Conservation (phyloP, 2,888 invertebrate genomes). For the Hyles lineata region DNA sequence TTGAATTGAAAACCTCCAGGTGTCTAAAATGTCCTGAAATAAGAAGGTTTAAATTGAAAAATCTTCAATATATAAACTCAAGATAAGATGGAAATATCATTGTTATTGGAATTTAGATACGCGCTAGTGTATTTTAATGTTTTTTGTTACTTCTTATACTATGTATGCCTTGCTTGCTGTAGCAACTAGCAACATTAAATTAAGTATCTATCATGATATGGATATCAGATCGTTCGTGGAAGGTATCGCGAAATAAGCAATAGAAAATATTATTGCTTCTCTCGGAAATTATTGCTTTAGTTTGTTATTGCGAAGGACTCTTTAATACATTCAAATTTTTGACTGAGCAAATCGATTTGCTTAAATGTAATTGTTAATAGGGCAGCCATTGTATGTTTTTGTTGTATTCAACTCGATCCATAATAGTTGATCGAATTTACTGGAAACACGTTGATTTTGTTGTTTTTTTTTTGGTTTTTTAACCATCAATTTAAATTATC, state of each 20-base stretch:
- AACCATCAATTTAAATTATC: neutral
- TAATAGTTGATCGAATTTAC: neutral
- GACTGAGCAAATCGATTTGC: conserved; percentile 1
- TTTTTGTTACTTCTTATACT: neutral
- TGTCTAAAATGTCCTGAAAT: too few species aligned
- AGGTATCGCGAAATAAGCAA: neutral
- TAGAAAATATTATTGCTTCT: neutral
- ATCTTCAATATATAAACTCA: too few species aligned
- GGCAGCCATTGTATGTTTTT: neutral
- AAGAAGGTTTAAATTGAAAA: too few species aligned
- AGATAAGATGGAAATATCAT: neutral
- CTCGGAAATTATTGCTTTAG: conserved; percentile 1
- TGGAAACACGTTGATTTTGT: neutral
- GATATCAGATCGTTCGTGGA: conserved; percentile 8
- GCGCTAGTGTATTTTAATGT: neutral
- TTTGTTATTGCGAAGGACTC: neutral
- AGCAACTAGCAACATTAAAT: neutral
- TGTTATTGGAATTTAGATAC: neutral
- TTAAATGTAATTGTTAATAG: neutral
- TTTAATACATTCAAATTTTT: neutral
- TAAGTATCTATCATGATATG: neutral
- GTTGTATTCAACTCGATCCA: neutral
- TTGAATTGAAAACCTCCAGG: too few species aligned
- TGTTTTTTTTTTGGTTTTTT: neutral
- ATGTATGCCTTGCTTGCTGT: neutral